A percentile compares a stretch with the other conserved stretches of the same genome.
These are phyloP conservation scores for Aegithalos caudatus DNA, from an alignment of 2,113 vertebrate genomes.

Conservation along the genomic window DNA sequence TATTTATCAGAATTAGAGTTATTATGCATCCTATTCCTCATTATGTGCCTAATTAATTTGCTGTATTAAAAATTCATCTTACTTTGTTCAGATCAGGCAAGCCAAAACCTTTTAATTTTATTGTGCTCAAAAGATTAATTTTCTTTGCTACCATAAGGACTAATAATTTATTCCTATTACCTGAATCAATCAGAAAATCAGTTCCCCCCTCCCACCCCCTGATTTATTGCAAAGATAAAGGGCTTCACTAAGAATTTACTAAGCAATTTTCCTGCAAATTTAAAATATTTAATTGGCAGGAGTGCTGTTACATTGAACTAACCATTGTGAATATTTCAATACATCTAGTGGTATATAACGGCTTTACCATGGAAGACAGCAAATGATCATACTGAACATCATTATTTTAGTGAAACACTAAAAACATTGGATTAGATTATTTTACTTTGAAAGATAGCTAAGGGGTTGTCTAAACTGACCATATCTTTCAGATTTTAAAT, in stretches of 20 bases:
- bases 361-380: not conserved
- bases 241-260: not conserved
- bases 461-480: not conserved
- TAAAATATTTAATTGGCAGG: not conserved
- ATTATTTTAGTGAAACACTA: not conserved
- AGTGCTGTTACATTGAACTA: not conserved
- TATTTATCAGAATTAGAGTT: conserved; percentile 77
- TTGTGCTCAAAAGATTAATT: conserved; percentile 68
- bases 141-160: conserved; percentile 34
- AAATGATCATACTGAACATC: not conserved
- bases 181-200: conserved; percentile 46
- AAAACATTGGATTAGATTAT: accelerated
- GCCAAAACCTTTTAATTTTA: conserved; percentile 70
- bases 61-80: conserved; percentile 78
- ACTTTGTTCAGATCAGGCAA: conserved; percentile 66
- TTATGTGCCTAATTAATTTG: conserved; percentile 79
- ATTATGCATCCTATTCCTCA: conserved; percentile 66
- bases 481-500: not conserved
- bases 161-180: conserved; percentile 63
- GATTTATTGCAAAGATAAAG: not conserved
- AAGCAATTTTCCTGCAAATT: not conserved
- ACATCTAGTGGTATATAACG: not conserved
- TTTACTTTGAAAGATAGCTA: not conserved
- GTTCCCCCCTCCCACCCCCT: not conserved
- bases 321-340: not conserved